A percentile compares a stretch with the other conserved stretches of the same genome.
These are phyloP conservation scores for Solen grandis DNA, from an alignment of 1,140 invertebrate species.

Conservation along the genomic window DNA sequence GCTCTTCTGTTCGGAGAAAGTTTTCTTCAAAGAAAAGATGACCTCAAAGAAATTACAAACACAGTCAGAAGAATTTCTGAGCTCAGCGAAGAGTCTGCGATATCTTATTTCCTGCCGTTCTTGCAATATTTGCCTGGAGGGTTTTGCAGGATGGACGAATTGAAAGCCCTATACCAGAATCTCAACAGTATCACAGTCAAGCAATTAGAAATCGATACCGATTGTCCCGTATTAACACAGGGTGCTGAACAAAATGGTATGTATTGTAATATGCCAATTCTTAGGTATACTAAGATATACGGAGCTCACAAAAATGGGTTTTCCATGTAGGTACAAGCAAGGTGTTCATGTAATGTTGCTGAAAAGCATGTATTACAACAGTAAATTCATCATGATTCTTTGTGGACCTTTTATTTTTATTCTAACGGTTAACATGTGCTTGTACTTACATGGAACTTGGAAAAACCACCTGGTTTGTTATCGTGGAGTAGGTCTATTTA, in stretches of 20 bases:
- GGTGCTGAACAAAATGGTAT: background rate
- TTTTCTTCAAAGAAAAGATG: background rate
- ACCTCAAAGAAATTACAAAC: background rate
- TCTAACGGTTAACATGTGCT: no score
- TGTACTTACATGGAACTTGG: no score
- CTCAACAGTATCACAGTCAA: background rate
- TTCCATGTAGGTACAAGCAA: background rate
- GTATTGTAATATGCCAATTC: background rate
- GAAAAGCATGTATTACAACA: no score
- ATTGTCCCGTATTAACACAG: background rate
- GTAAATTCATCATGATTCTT: no score
- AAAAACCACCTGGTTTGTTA: no score
- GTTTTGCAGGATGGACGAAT: background rate
- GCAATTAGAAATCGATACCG: background rate
- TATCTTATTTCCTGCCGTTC: background rate
- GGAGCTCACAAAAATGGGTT: background rate
- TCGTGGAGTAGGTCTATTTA: no score
- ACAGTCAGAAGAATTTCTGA: background rate
- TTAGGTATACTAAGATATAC: background rate
- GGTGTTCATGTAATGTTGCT: background rate
- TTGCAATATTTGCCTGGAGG: background rate
- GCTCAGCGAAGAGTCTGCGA: background rate
- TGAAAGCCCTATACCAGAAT: background rate
- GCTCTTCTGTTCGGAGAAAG: background rate
- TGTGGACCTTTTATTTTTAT: no score